Evolutionary conservation across 2,888 invertebrate genomes (phyloP).

Genomic region (Acrobasis suavella): DNA sequence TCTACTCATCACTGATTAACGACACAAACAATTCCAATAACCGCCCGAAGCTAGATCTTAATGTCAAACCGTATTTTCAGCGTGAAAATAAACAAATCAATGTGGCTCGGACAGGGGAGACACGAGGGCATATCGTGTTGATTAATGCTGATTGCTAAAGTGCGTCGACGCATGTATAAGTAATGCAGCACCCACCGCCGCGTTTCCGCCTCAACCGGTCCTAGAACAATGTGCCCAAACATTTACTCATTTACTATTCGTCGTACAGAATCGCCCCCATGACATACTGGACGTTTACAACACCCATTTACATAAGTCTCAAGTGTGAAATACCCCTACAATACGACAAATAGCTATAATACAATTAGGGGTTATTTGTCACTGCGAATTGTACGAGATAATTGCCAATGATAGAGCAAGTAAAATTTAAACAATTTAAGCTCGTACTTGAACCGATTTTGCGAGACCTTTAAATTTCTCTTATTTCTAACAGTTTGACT

Average conservation of each 20-base stretch:
- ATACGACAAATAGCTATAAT: slow-evolving; percentile 26
- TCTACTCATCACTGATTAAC: slow-evolving; percentile 55
- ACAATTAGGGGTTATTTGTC: slow-evolving; percentile 49
- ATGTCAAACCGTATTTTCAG: slow-evolving; percentile 62
- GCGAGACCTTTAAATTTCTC: slow-evolving; percentile 16
- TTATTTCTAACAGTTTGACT: not conserved
- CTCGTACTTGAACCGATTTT: slow-evolving; percentile 21
- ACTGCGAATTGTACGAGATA: slow-evolving; percentile 47
- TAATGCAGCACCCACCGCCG: slow-evolving; percentile 73
- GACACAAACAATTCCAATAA: slow-evolving; percentile 44
- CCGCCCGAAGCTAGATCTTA: slow-evolving; percentile 42
- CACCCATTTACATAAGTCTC: slow-evolving; percentile 36
- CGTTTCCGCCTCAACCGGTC: slow-evolving; percentile 76
- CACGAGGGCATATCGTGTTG: slow-evolving; percentile 73
- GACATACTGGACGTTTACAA: slow-evolving; percentile 46
- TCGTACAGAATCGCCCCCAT: slow-evolving; percentile 52
- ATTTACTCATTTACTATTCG: slow-evolving; percentile 66
- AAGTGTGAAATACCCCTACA: slow-evolving; percentile 36
- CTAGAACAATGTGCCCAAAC: slow-evolving; percentile 77
- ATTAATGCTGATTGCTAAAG: slow-evolving; percentile 81
- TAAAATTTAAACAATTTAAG: slow-evolving; percentile 34
- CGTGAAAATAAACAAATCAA: slow-evolving; percentile 73
- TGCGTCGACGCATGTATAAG: slow-evolving; percentile 78
- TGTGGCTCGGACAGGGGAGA: slow-evolving; percentile 59
- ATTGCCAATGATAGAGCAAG: slow-evolving; percentile 43